Evolutionary conservation across 2,113 vertebrate genomes (phyloP).

Genomic region (Cisticola juncidis): DNA sequence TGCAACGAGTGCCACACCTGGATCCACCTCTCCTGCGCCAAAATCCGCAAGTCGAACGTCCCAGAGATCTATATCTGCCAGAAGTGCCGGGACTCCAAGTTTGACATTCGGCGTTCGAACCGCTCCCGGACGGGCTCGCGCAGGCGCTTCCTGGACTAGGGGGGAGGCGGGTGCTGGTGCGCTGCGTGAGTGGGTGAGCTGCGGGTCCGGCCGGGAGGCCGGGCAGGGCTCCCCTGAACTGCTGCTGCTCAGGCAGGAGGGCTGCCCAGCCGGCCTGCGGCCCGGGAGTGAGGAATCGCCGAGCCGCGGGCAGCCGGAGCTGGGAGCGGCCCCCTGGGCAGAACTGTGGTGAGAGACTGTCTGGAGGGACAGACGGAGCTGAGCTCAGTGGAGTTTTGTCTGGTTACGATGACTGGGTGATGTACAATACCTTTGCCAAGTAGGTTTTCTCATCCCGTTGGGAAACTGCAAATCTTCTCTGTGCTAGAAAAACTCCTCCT

Average conservation of each 20-base stretch:
- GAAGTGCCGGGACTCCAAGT: slow-evolving; percentile 90
- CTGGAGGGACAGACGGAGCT: neutral
- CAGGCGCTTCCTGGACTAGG: slow-evolving; percentile 90
- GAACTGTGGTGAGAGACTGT: slow-evolving; percentile 10
- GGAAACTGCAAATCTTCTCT: slow-evolving; percentile 24
- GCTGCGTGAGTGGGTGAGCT: neutral
- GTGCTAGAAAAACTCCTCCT: neutral
- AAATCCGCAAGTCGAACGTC: slow-evolving; percentile 96
- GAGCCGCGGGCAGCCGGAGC: neutral
- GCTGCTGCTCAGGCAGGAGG: slow-evolving; percentile 67
- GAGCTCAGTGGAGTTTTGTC: neutral
- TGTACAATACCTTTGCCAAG: neutral
- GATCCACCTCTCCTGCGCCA: slow-evolving; percentile 97
- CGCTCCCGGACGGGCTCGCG: slow-evolving; percentile 90
- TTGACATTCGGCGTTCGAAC: slow-evolving; percentile 92
- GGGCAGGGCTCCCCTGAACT: slow-evolving; percentile 39
- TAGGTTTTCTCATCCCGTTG: slow-evolving; percentile 26
- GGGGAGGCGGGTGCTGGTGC: neutral
- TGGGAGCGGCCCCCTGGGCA: neutral
- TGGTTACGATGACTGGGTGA: neutral
- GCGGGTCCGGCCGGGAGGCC: neutral
- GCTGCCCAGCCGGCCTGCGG: neutral
- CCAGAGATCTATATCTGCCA: slow-evolving; percentile 96
- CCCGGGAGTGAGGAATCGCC: neutral
- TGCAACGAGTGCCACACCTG: slow-evolving; percentile 95